Percentiles rank a stretch among this genome's conserved stretches.
phyloP scores from a whole-genome alignment of 2,888 invertebrate genomes.

The Synergus japonicus region DNA sequence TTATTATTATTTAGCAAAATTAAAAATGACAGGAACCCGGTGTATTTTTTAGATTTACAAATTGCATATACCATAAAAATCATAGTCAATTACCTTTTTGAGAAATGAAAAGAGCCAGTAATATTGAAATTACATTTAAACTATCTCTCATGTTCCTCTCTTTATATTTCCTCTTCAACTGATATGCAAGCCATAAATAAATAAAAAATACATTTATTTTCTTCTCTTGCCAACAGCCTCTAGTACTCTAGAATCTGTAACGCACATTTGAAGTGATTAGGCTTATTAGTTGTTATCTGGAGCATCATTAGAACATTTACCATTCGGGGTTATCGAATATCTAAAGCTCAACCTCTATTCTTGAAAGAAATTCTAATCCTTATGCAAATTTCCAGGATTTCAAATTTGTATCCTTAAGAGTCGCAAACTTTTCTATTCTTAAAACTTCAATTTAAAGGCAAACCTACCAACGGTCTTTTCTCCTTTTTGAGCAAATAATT shows the following conservation, averaged over 20 bases:
- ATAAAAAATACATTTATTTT: background rate
- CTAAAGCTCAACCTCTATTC: background rate
- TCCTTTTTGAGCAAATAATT: background rate
- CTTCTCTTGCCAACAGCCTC: background rate
- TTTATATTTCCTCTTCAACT: background rate
- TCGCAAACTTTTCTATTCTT: background rate
- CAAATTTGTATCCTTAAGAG: background rate
- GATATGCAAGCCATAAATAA: background rate
- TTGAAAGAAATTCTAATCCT: background rate
- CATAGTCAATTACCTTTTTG: background rate
- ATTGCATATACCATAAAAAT: too few relatives aligned
- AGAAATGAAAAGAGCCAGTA: background rate
- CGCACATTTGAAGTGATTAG: slow-evolving; percentile 6
- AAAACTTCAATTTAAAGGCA: background rate
- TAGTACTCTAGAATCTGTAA: background rate
- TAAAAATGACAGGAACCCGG: too few relatives aligned
- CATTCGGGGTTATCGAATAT: slow-evolving; percentile 27
- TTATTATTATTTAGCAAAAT: too few relatives aligned
- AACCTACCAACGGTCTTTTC: background rate
- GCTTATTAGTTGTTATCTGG: slow-evolving; percentile 28
- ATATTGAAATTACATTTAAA: background rate
- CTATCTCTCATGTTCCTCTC: background rate
- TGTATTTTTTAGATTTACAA: too few relatives aligned
- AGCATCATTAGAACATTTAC: slow-evolving; percentile 25
- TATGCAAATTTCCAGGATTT: background rate